Conservation (phyloP, 2,113 vertebrate species). For the Alces alces region DNA sequence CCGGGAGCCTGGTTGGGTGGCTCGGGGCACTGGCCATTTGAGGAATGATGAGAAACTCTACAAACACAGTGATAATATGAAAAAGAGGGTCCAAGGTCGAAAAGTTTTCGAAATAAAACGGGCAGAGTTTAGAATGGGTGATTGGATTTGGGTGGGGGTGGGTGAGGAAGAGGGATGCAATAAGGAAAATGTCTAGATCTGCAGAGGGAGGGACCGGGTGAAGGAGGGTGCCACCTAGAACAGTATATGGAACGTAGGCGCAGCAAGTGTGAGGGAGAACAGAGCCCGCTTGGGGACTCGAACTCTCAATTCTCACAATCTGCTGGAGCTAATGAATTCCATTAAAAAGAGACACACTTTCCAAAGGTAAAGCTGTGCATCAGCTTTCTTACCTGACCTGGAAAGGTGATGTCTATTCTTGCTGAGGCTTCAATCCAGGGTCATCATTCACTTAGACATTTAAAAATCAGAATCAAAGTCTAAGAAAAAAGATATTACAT, state of each 20-base stretch:
- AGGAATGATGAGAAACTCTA: neutral
- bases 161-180: neutral
- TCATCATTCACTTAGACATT: neutral
- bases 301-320: neutral
- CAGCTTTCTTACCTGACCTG: neutral
- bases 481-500: neutral
- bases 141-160: fast-evolving
- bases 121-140: neutral
- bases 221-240: neutral
- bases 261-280: neutral
- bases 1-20: neutral
- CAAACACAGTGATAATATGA: neutral
- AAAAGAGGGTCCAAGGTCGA: neutral
- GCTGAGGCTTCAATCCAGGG: neutral
- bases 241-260: fast-evolving
- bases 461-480: neutral
- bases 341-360: neutral
- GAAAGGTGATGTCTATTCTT: neutral
- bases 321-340: neutral
- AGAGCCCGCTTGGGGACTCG: neutral
- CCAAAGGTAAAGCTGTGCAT: neutral
- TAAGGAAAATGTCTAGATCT: neutral
- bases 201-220: fast-evolving
- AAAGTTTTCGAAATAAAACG: neutral
- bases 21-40: neutral